These are phyloP conservation scores for Sceliomorpha sp. DNA, from an alignment of 2,888 invertebrate species.

Conservation along the genomic window DNA sequence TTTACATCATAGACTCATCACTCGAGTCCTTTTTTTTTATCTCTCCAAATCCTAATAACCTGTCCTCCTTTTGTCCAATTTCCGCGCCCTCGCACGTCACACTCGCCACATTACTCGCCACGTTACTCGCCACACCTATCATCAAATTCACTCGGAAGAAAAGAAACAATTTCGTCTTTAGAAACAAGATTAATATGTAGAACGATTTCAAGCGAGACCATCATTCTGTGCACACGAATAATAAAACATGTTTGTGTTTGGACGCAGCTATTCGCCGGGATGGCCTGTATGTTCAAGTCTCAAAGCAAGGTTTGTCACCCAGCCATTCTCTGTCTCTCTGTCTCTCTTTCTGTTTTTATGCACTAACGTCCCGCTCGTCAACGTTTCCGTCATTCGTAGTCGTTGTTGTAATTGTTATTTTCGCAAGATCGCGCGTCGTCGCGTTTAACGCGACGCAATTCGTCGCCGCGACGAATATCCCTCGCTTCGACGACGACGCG, in stretches of 20 bases:
- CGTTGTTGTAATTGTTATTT: slow-evolving; percentile 40
- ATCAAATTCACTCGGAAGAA: not conserved
- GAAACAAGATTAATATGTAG: too few relatives aligned
- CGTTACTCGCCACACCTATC: too few relatives aligned
- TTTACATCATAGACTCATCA: too few relatives aligned
- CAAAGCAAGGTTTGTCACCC: slow-evolving; percentile 79
- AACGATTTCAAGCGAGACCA: slow-evolving; percentile 10
- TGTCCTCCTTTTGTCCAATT: too few relatives aligned
- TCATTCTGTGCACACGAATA: slow-evolving; percentile 34
- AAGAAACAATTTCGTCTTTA: too few relatives aligned
- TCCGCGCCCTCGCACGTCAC: too few relatives aligned
- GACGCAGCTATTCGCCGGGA: slow-evolving; percentile 82
- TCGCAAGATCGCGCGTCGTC: slow-evolving; percentile 30
- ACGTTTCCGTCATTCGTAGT: slow-evolving; percentile 30
- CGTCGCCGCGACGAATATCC: slow-evolving; percentile 42
- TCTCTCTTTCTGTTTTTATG: too few relatives aligned
- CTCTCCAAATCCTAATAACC: too few relatives aligned
- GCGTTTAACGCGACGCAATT: slow-evolving; percentile 25
- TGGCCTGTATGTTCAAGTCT: slow-evolving; percentile 81
- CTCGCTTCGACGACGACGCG: slow-evolving; percentile 25
- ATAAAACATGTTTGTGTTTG: slow-evolving; percentile 61
- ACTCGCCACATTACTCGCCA: too few relatives aligned
- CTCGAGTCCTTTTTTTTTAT: too few relatives aligned
- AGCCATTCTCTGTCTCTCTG: slow-evolving; percentile 57
- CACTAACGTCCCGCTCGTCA: slow-evolving; percentile 41